These are phyloP conservation scores for Kryptopterus vitreolus DNA, from an alignment of 2,797 vertebrate genomes.

Conservation along the genomic window DNA sequence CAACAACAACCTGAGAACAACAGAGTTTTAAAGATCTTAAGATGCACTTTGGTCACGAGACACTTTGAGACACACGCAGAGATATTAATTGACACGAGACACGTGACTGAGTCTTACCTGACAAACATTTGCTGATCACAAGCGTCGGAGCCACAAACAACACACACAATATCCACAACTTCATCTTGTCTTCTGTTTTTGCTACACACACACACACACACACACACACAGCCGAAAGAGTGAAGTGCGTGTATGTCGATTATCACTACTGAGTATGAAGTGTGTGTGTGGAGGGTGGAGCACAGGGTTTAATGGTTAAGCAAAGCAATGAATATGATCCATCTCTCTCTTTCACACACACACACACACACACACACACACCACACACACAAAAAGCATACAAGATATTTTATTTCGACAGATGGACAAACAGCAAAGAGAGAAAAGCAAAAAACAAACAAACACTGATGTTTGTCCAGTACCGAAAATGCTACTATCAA, in stretches of 20 bases:
- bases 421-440: not conserved
- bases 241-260: not conserved
- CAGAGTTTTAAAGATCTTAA: no score
- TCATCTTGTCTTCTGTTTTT: constrained; percentile 21
- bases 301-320: constrained; percentile 72
- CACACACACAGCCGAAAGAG: not conserved
- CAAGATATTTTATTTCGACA: not conserved
- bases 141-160: constrained; percentile 4
- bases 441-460: not conserved
- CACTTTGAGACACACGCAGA: not conserved
- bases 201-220: not conserved
- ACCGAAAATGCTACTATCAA: not conserved
- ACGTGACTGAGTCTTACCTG: not conserved
- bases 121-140: not conserved
- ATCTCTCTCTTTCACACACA: not conserved
- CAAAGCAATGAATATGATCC: constrained; percentile 32
- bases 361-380: constrained; percentile 42
- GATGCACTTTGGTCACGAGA: no score
- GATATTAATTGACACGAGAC: not conserved
- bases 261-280: constrained; percentile 57
- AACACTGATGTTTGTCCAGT: not conserved
- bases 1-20: no score
- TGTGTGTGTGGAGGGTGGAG: constrained; percentile 54
- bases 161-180: constrained; percentile 19
- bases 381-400: not conserved